Conservation (phyloP, 2,113 vertebrate genomes). For the Lathamus discolor region DNA sequence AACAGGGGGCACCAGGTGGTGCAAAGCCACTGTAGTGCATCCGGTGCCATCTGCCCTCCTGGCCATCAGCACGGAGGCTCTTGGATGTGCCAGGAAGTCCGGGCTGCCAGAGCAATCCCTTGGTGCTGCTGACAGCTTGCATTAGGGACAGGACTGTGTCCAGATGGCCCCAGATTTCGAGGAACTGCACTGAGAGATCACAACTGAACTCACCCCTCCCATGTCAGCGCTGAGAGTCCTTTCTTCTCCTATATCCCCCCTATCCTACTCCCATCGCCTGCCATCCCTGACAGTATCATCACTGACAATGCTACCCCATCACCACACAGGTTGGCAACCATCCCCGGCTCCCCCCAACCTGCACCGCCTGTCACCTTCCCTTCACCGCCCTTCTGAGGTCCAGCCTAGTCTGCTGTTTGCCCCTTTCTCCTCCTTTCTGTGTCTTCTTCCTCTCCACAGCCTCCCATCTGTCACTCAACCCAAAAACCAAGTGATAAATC, state of each 20-base stretch:
- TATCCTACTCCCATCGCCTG: not conserved
- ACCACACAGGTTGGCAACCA: not conserved
- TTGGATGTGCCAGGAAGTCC: constrained; percentile 21
- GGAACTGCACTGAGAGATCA: constrained; percentile 21
- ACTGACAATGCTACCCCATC: not conserved
- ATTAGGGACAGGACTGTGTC: constrained; percentile 45
- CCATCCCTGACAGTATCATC: not conserved
- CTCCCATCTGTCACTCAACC: constrained; percentile 7
- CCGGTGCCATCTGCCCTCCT: constrained; percentile 61
- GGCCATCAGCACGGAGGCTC: not conserved
- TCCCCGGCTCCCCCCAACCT: not conserved
- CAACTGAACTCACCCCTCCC: constrained; percentile 13
- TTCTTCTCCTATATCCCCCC: not conserved
- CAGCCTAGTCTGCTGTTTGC: not conserved
- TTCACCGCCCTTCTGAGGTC: not conserved
- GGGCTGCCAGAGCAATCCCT: constrained; percentile 56
- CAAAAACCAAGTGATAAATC: not conserved
- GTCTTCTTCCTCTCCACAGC: not conserved
- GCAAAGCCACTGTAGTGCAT: constrained; percentile 27
- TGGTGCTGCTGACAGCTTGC: constrained; percentile 27
- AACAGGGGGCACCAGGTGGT: constrained; percentile 41
- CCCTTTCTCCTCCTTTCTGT: not conserved
- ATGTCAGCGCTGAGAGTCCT: accelerated
- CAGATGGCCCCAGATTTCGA: constrained; percentile 64
- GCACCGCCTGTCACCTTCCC: constrained; percentile 13